Conservation (phyloP, 1,140 invertebrate species). For the Eurytemora carolleeae region DNA sequence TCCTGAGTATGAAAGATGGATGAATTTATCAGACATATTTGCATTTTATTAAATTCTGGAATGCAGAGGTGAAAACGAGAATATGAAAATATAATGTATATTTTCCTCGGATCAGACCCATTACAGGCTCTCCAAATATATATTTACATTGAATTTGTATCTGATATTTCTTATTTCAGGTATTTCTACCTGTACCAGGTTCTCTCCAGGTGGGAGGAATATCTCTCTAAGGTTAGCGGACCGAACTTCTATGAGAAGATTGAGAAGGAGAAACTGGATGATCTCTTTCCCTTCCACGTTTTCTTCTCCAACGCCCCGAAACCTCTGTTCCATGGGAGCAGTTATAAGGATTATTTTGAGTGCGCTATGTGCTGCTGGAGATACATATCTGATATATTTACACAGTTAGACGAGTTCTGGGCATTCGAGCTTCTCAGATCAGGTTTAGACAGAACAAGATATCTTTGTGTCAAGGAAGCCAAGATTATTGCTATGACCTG, state of each 20-base stretch:
- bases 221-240: conserved; percentile 39
- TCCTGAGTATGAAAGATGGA: too few species aligned
- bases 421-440: conserved; percentile 85
- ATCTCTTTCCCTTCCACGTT: conserved; percentile 75
- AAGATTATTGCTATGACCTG: conserved; percentile 99
- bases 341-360: conserved; percentile 66
- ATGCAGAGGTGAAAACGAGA: too few species aligned
- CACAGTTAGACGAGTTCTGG: conserved; percentile 88
- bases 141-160: conserved; percentile 1
- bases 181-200: conserved; percentile 69
- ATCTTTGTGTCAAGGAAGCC: conserved; percentile 91
- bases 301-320: conserved; percentile 83
- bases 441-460: conserved; percentile 83
- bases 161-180: conserved; percentile 6
- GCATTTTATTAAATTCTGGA: too few species aligned
- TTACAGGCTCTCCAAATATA: conserved; percentile 19
- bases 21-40: too few species aligned
- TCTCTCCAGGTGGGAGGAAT: conserved; percentile 75
- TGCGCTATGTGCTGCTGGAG: conserved; percentile 74
- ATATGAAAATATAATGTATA: too few species aligned
- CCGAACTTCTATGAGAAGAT: conserved; percentile 25
- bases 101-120: neutral
- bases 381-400: conserved; percentile 88
- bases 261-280: conserved; percentile 26
- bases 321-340: conserved; percentile 62